Evolutionary conservation across 2,797 vertebrate species (phyloP).

Genomic region (Clamator glandarius): DNA sequence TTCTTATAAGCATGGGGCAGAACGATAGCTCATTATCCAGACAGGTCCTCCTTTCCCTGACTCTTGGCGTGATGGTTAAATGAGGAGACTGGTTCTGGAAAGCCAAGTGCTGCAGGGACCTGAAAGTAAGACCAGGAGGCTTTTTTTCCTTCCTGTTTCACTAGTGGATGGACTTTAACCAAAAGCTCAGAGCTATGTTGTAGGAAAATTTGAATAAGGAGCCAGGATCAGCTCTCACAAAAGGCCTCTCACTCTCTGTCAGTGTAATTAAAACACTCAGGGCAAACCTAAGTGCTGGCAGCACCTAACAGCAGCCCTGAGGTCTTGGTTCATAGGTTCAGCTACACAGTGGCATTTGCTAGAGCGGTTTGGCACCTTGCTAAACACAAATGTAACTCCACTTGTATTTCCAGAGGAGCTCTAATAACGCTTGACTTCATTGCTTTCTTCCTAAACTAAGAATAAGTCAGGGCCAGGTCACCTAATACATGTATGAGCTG

Average conservation of each 20-base stretch:
- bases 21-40: not conserved
- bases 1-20: not conserved
- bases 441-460: not conserved
- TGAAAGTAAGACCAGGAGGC: not conserved
- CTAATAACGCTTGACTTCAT: not conserved
- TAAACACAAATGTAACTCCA: not conserved
- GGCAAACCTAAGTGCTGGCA: not conserved
- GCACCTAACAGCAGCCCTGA: not conserved
- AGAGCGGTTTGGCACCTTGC: not conserved
- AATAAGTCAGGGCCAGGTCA: not conserved
- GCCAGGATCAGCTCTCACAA: not conserved
- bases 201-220: not conserved
- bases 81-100: not conserved
- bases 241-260: not conserved
- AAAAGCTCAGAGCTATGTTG: not conserved
- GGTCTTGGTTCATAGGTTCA: accelerated
- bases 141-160: not conserved
- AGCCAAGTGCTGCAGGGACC: not conserved
- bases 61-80: not conserved
- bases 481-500: not conserved
- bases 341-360: not conserved
- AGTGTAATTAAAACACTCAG: not conserved
- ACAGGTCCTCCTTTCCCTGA: not conserved
- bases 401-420: not conserved
- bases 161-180: not conserved